Percentiles rank a stretch among this genome's conserved stretches.
These are phyloP conservation scores for Pachycephus smyrnensis DNA, from an alignment of 2,888 invertebrate species.

Conservation along the genomic window DNA sequence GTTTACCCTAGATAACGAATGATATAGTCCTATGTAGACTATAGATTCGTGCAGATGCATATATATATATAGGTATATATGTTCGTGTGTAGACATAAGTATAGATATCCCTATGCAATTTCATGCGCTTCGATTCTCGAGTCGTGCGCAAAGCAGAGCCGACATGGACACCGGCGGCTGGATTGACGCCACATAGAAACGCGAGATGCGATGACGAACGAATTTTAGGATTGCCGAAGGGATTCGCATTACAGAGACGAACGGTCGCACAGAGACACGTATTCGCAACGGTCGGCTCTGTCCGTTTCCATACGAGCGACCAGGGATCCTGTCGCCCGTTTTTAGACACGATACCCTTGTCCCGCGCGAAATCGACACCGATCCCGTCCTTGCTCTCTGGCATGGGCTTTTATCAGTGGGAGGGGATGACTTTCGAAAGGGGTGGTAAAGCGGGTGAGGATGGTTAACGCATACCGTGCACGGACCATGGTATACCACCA, in stretches of 20 bases:
- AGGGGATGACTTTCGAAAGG: constrained; percentile 4
- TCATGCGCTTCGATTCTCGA: neutral
- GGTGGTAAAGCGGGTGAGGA: constrained; percentile 44
- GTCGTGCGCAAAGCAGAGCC: neutral
- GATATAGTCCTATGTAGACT: neutral
- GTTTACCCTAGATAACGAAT: neutral
- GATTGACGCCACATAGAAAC: neutral
- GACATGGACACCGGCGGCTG: neutral
- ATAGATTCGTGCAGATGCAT: neutral
- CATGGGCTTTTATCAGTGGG: neutral
- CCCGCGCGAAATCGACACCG: constrained; percentile 37
- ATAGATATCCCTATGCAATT: neutral
- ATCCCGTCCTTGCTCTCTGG: neutral
- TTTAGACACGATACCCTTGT: constrained; percentile 62
- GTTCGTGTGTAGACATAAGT: neutral
- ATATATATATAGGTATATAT: neutral
- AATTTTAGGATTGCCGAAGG: neutral
- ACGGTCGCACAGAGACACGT: neutral
- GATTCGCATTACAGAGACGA: neutral
- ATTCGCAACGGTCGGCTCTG: neutral
- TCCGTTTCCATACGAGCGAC: neutral
- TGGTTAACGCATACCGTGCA: neutral
- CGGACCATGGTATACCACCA: neutral
- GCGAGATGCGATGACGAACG: neutral
- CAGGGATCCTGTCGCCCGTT: constrained; percentile 27